Percentiles rank a stretch among this genome's conserved stretches.
These are phyloP conservation scores for Otocyon megalotis DNA, from an alignment of 2,113 vertebrate species.

Conservation along the genomic window DNA sequence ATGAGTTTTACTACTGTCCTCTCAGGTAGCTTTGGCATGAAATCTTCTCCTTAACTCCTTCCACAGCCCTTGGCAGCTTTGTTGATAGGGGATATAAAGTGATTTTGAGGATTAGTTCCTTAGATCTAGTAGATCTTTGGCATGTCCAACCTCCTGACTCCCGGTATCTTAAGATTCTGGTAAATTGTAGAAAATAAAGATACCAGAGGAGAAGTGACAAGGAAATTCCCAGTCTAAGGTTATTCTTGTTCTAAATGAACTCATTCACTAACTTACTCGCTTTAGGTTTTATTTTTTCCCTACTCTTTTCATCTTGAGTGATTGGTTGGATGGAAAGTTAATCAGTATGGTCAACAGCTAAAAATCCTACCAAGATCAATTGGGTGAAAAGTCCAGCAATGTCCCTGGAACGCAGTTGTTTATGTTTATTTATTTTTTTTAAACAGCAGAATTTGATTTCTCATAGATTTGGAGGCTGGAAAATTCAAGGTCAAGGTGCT, in stretches of 20 bases:
- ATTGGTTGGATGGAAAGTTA: background rate
- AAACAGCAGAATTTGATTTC: background rate
- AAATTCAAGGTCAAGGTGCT: background rate
- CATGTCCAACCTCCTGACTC: background rate
- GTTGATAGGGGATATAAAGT: background rate
- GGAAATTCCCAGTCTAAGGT: background rate
- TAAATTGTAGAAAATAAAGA: conserved; percentile 12
- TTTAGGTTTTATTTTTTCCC: background rate
- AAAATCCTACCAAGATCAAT: background rate
- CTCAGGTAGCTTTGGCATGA: background rate
- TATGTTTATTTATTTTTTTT: background rate
- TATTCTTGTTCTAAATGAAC: background rate
- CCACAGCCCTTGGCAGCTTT: background rate
- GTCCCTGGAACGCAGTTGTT: background rate
- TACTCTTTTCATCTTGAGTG: background rate
- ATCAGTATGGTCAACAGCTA: background rate
- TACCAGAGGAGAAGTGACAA: background rate
- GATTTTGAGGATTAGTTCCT: background rate
- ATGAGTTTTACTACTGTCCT: background rate
- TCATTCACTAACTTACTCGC: background rate
- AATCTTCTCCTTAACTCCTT: background rate
- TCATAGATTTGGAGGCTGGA: background rate
- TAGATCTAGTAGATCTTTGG: background rate
- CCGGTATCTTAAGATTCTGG: background rate
- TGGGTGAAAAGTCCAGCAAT: background rate